Evolutionary conservation across 2,113 vertebrate genomes (phyloP).

Genomic region (human): DNA sequence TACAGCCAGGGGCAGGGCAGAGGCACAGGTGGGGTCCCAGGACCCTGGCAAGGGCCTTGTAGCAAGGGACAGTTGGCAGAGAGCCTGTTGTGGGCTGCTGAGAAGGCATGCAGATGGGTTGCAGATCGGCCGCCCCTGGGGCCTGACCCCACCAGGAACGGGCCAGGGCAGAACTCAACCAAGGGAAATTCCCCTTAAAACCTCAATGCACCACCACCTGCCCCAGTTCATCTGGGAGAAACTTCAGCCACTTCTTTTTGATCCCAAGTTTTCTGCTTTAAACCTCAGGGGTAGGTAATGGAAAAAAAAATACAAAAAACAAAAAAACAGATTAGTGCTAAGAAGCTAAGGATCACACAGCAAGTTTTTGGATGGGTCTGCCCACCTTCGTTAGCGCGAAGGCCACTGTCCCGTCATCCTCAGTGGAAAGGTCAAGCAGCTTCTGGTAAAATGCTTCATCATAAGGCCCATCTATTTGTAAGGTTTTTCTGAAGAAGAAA

Average conservation of each 20-base stretch:
- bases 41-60: neutral
- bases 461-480: conserved; percentile 96
- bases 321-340: neutral
- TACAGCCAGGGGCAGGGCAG: neutral
- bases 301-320: neutral
- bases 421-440: conserved; percentile 89
- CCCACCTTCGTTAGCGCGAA: conserved; percentile 93
- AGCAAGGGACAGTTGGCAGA: neutral
- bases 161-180: neutral
- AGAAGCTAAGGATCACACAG: neutral
- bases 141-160: neutral
- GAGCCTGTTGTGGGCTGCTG: neutral
- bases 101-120: neutral
- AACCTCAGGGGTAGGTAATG: neutral
- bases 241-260: neutral
- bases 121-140: fast-evolving
- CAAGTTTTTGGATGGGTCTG: neutral
- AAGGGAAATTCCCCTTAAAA: neutral
- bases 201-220: fast-evolving
- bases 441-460: conserved; percentile 93
- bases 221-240: neutral
- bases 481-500: conserved; percentile 84
- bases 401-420: conserved; percentile 93
- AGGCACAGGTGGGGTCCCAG: neutral
- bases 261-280: neutral